phyloP scores from a whole-genome alignment of 2,888 invertebrate genomes.

The Pseudococcus jackbeardsleyi region DNA sequence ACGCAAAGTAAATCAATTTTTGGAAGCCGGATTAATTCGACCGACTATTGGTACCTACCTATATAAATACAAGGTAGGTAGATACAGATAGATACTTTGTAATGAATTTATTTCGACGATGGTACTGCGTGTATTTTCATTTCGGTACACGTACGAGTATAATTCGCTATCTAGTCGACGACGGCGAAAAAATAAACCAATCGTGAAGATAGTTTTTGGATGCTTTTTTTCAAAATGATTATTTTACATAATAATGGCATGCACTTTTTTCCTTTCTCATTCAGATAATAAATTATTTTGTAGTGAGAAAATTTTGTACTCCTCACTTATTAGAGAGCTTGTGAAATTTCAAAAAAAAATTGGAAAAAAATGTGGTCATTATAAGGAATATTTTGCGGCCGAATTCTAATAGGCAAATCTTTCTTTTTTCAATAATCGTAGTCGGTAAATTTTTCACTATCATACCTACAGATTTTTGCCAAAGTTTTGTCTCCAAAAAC shows the following conservation, averaged over 20 bases:
- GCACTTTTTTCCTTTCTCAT: not conserved
- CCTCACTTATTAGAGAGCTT: no score
- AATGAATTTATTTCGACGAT: conserved; percentile 1
- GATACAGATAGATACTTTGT: not conserved
- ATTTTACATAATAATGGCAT: not conserved
- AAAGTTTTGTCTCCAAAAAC: no score
- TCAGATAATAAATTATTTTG: no score
- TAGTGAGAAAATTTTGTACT: no score
- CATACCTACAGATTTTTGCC: no score
- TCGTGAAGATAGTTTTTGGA: not conserved
- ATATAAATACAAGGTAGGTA: not conserved
- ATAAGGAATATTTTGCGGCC: no score
- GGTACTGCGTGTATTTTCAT: not conserved
- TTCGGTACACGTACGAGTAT: not conserved
- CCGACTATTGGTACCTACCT: not conserved
- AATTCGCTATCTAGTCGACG: not conserved
- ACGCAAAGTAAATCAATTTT: conserved; percentile 28
- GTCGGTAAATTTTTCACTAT: no score
- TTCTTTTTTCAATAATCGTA: no score
- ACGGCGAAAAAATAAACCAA: conserved; percentile 6
- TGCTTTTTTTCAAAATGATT: no score
- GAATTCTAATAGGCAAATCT: no score
- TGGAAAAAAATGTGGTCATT: no score
- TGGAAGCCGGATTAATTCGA: conserved; percentile 34
- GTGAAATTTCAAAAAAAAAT: no score